Evolutionary conservation across 2,113 vertebrate species (phyloP).

Genomic region (Syrmaticus mikado): DNA sequence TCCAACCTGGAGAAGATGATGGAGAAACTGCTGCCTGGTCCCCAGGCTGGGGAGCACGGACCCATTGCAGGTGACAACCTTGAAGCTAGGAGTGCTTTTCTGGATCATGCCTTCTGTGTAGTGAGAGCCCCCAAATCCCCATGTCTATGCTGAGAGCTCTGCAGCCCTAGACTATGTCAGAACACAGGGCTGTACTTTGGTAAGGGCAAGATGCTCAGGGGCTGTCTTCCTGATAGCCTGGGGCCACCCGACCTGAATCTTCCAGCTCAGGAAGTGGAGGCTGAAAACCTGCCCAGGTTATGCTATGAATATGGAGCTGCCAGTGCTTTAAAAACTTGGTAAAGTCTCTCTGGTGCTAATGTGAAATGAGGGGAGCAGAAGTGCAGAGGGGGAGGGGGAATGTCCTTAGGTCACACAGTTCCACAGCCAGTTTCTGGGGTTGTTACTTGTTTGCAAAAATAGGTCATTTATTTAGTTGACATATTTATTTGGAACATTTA

Average conservation of each 20-base stretch:
- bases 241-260: not conserved
- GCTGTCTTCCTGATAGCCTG: not conserved
- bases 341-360: not conserved
- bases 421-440: constrained; percentile 29
- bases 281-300: not conserved
- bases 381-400: not conserved
- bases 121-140: not conserved
- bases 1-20: not conserved
- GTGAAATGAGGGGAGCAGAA: not conserved
- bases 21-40: not conserved
- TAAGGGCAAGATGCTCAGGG: not conserved
- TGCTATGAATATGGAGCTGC: fast-evolving
- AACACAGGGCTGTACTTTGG: fast-evolving
- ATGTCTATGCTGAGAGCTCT: not conserved
- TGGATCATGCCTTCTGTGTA: not conserved
- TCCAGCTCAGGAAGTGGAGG: not conserved
- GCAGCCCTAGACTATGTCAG: not conserved
- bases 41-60: not conserved
- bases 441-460: constrained; percentile 55
- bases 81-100: not conserved
- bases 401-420: constrained; percentile 39
- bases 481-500: constrained; percentile 72
- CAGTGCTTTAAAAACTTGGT: not conserved
- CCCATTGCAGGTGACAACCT: not conserved
- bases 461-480: constrained; percentile 67